A percentile compares a stretch with the other conserved stretches of the same genome.
Evolutionary conservation across 2,797 vertebrate genomes (phyloP).

Genomic region (Carduelis carduelis): DNA sequence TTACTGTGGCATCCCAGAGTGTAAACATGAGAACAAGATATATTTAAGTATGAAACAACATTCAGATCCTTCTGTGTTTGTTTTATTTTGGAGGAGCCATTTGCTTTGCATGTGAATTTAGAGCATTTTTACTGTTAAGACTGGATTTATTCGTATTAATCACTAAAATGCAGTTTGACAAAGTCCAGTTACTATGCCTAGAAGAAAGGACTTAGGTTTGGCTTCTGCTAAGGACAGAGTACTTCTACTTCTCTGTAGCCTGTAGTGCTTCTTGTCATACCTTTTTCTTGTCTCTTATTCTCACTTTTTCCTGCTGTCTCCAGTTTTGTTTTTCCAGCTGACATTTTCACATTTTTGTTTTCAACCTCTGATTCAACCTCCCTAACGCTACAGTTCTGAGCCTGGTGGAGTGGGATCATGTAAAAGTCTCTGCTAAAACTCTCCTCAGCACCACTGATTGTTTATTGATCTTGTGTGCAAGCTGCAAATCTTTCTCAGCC

Average conservation of each 20-base stretch:
- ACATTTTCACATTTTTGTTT: not conserved
- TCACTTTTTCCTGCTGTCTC: not conserved
- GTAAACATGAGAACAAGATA: constrained; percentile 17
- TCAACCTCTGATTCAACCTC: not conserved
- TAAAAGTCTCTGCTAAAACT: not conserved
- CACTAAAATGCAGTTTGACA: not conserved
- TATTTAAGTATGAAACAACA: not conserved
- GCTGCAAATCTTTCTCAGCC: not conserved
- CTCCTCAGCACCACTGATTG: not conserved
- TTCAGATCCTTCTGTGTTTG: not conserved
- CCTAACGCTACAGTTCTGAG: not conserved
- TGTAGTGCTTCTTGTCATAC: not conserved
- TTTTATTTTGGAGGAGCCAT: not conserved
- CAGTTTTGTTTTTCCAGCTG: not conserved
- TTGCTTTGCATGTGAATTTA: not conserved
- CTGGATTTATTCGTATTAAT: not conserved
- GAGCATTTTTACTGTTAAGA: not conserved
- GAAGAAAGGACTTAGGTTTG: not conserved
- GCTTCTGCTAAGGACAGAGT: not conserved
- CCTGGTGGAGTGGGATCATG: not conserved
- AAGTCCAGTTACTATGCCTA: not conserved
- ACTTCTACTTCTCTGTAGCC: not conserved
- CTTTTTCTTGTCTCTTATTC: not conserved
- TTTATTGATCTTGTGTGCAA: not conserved
- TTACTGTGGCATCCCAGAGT: constrained; percentile 76